Base-by-base conservation (phyloP, 1,140 invertebrate species). In the Eriocheir sinensis region DNA sequence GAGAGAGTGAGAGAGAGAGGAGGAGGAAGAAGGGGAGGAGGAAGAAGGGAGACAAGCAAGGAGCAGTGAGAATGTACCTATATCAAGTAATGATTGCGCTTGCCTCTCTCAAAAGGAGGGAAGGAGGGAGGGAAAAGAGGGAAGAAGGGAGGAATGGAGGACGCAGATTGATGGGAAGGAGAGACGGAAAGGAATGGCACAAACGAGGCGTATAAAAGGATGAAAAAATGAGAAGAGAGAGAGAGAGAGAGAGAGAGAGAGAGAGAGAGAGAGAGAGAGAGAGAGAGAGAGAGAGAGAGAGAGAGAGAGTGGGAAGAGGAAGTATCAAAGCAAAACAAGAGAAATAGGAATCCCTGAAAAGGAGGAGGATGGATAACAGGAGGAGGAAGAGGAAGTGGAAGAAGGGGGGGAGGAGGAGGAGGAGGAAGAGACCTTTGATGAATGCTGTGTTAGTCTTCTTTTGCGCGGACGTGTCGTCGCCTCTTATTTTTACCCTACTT, bases 231-330 rank as follows among this genome's bases (percentile, higher is more conserved):
- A 34, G 34, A 40, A 4, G 34, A 32, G 38, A 40, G 38, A 89
- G 88, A 36, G 88, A 40, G 38, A 0, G 89, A 91, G 90, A 91
- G 90, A 91, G 90, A 80, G 90, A 34, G 90, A 79, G 90, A 80
- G 89, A 60, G 89, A 60, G 38, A 60, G 89, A 60, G 89, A 60
- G 89, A 15, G 89, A 60, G 89, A 60, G 89, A 60, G 89, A 60
- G 89, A 60, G 89, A 60, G 89, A 60, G 89, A 60, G 89, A 60
- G 89, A 60, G 89, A 60, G 89, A 60, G 89, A 44, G 89, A 60
- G 89, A 60, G 89, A 60, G 89, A 60, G 89, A 60, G 89, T 4
- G 89, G 36, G 89, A 60, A 48, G 36, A 48, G 36, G 38, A 60
- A 48, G 36, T 40, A 60, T n/a, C 44, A 48, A 60, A 48, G 6